Conservation (phyloP, 2,888 invertebrate genomes). For the Trilocha varians region DNA sequence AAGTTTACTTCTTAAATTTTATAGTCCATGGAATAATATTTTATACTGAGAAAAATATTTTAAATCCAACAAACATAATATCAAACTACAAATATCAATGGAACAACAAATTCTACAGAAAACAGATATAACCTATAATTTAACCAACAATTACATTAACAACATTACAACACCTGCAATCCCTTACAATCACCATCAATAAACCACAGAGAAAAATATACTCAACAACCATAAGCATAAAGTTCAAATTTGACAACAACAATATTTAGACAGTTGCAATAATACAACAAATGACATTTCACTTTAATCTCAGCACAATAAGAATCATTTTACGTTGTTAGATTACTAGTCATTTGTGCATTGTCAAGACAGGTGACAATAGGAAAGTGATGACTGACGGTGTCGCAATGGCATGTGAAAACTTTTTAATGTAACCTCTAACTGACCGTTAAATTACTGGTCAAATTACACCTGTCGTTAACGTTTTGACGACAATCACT, state of each 20-base stretch:
- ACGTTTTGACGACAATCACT: neutral
- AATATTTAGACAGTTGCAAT: neutral
- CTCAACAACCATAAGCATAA: neutral
- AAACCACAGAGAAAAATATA: neutral
- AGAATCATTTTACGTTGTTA: neutral
- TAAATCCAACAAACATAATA: too few relatives aligned
- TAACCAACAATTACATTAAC: neutral
- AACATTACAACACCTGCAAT: constrained; percentile 12
- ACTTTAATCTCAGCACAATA: neutral
- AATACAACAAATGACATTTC: neutral
- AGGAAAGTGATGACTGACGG: neutral
- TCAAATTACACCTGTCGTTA: neutral
- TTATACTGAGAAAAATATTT: too few relatives aligned
- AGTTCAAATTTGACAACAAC: neutral
- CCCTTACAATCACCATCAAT: constrained; percentile 4
- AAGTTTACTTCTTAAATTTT: too few relatives aligned
- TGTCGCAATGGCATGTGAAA: neutral
- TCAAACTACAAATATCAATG: too few relatives aligned
- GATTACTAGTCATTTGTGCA: neutral
- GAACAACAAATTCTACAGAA: too few relatives aligned
- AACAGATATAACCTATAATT: neutral
- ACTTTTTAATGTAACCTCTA: neutral
- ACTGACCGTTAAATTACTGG: neutral
- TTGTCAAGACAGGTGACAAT: constrained; percentile 1
- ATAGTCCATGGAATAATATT: too few relatives aligned